Evolutionary conservation across 2,888 invertebrate genomes (phyloP).

Genomic region (Nephrotoma appendiculata): DNA sequence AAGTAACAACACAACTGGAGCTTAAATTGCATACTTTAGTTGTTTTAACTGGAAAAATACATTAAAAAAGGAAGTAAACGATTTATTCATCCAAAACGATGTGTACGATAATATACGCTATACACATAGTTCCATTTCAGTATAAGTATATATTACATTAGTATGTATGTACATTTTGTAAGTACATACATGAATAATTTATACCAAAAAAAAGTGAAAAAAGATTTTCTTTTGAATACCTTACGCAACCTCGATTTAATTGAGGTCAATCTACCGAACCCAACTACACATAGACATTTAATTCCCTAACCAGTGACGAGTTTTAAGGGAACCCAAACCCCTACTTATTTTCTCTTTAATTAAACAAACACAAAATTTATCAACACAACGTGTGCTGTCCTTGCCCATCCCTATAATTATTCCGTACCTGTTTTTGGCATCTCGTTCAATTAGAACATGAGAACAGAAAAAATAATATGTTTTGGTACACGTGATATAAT

Average conservation of each 20-base stretch:
- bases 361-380: not conserved
- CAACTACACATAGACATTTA: not conserved
- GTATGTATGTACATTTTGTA: not conserved
- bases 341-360: not conserved
- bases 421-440: not conserved
- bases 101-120: not conserved
- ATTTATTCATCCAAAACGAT: not conserved
- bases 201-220: not conserved
- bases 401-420: not conserved
- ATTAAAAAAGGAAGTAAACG: not conserved
- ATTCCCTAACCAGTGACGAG: not conserved
- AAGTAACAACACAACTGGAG: not conserved
- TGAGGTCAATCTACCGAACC: not conserved
- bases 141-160: not conserved
- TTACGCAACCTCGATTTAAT: not conserved
- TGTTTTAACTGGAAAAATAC: not conserved
- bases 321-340: not conserved
- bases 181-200: not conserved
- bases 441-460: not conserved
- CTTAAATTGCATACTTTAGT: not conserved
- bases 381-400: not conserved
- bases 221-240: not conserved
- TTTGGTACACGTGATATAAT: not conserved
- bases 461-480: not conserved
- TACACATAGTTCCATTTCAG: not conserved